Evolutionary conservation across 2,797 vertebrate genomes (phyloP).

Genomic region (Nyctalus aviator): DNA sequence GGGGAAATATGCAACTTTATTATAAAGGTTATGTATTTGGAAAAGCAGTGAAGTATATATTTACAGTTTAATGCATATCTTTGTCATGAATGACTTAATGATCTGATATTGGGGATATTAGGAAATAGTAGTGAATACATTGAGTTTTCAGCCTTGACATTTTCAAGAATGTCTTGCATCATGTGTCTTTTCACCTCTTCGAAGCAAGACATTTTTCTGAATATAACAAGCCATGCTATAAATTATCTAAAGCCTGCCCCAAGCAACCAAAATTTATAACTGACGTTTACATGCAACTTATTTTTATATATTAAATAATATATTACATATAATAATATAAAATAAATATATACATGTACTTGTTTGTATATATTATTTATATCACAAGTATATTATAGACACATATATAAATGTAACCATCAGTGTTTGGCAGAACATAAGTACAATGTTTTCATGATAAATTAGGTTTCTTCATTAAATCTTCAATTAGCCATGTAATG

Average conservation of each 20-base stretch:
- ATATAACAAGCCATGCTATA: neutral
- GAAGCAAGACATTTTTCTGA: neutral
- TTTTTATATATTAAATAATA: slow-evolving; percentile 52
- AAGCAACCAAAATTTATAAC: neutral
- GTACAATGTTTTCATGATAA: slow-evolving; percentile 33
- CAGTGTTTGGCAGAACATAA: slow-evolving; percentile 39
- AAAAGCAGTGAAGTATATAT: neutral
- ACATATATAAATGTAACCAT: slow-evolving; percentile 44
- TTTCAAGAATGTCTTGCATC: neutral
- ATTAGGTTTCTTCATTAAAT: slow-evolving; percentile 55
- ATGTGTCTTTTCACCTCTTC: neutral
- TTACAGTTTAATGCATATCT: neutral
- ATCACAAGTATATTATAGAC: neutral
- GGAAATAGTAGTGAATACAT: neutral
- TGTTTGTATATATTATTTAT: neutral
- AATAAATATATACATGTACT: slow-evolving; percentile 16
- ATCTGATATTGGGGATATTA: neutral
- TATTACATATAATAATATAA: neutral
- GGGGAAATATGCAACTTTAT: neutral
- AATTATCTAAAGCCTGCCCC: neutral
- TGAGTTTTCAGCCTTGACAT: neutral
- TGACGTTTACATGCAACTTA: slow-evolving; percentile 36
- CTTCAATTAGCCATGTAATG: slow-evolving; percentile 76
- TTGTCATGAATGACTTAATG: neutral
- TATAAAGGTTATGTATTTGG: neutral